Conservation (phyloP, 1,140 invertebrate genomes). For the Maconellicoccus hirsutus region DNA sequence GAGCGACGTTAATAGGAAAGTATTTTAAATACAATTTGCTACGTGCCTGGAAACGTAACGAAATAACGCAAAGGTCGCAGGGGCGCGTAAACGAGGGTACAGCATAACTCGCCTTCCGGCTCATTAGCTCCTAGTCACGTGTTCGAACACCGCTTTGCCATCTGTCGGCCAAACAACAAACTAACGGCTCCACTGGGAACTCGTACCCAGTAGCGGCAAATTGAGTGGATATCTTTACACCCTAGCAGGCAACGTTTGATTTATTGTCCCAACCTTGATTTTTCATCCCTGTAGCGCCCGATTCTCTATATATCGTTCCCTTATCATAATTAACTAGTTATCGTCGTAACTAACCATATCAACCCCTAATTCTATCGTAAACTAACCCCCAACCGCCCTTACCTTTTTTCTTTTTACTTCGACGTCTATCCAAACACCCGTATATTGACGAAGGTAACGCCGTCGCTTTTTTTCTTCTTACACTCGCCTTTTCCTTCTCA, state of each 20-base stretch:
- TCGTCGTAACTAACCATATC: conserved; percentile 15
- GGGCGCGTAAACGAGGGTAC: neutral
- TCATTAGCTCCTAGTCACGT: conserved; percentile 16
- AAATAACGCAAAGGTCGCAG: neutral
- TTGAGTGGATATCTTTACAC: conserved; percentile 13
- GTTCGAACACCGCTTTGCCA: conserved; percentile 15
- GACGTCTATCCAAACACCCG: too few species aligned
- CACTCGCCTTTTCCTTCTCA: too few species aligned
- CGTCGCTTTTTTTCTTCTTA: too few species aligned
- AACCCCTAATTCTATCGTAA: neutral
- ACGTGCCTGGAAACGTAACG: conserved; percentile 16
- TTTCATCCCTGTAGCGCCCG: neutral
- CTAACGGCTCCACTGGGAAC: conserved; percentile 17
- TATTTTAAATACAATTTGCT: conserved; percentile 22
- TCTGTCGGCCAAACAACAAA: conserved; percentile 18
- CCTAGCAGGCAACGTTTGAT: conserved; percentile 13
- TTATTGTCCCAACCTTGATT: conserved; percentile 17
- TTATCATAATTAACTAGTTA: conserved; percentile 23
- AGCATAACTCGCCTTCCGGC: conserved; percentile 11
- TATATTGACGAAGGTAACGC: too few species aligned
- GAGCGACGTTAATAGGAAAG: conserved; percentile 12
- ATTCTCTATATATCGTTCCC: neutral
- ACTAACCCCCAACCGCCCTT: too few species aligned
- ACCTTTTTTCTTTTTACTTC: too few species aligned
- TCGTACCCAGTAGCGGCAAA: conserved; percentile 18